These are phyloP conservation scores for Gerris lacustris DNA, from an alignment of 2,888 invertebrate genomes.

Conservation along the genomic window DNA sequence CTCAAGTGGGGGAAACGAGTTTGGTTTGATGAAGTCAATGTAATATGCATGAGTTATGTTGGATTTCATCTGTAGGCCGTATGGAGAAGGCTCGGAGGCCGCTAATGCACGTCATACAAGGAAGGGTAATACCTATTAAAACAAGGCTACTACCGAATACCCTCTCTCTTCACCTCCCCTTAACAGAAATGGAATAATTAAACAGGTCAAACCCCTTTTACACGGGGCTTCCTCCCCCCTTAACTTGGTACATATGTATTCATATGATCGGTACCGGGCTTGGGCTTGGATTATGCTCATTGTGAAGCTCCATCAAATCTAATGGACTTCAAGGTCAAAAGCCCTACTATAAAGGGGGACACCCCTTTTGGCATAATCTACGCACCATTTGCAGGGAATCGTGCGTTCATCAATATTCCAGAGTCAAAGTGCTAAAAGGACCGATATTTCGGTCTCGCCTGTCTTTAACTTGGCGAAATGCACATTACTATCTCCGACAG, in stretches of 20 bases:
- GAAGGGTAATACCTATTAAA: background rate
- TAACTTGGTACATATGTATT: background rate
- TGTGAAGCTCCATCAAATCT: background rate
- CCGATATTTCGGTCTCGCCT: too few species aligned
- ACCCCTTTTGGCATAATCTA: background rate
- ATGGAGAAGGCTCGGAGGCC: background rate
- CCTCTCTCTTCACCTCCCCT: background rate
- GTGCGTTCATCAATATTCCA: too few species aligned
- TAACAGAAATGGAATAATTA: constrained; percentile 3
- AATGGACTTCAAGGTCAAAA: constrained; percentile 1
- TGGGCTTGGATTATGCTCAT: background rate
- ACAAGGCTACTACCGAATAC: constrained; percentile 1
- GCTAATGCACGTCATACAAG: background rate
- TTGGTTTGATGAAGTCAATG: background rate
- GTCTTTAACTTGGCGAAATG: too few species aligned
- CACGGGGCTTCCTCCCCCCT: background rate
- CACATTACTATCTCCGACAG: too few species aligned
- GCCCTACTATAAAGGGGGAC: background rate
- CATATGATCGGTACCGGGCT: background rate
- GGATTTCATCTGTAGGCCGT: background rate
- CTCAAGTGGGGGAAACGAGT: background rate
- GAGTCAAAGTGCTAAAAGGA: too few species aligned
- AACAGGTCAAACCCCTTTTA: constrained; percentile 5
- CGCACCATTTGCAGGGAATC: background rate
- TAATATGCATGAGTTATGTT: background rate